Base-by-base conservation (phyloP, 1,140 invertebrate genomes). In the Hypsibius dujardini region DNA sequence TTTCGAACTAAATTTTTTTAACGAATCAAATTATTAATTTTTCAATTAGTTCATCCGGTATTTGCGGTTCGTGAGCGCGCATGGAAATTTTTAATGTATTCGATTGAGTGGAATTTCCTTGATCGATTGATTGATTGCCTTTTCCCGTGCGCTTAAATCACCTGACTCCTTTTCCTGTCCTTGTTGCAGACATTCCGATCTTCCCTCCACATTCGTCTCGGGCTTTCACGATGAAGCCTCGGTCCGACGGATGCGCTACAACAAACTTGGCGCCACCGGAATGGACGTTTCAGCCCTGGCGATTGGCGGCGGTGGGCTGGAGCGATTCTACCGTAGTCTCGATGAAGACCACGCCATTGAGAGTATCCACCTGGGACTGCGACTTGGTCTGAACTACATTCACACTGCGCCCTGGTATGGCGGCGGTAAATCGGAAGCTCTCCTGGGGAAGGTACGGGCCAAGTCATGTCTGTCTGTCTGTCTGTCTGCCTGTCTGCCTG, bases 331-430 rank as follows among this genome's bases (percentile, higher is more conserved):
- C 62, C 12, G 62, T 12, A 74, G 78, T 0, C 84, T 79, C 59
- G 77, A 84, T 72, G 82, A 86, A 70, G 76, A 82, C 40, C 85
- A 89, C 77, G 86, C 84, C 42, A 84, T 87, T 70, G 77, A 84
- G 70, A 85, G 87, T 0, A 82, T 95, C 50, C 81, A 83, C 59
- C 80, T 85, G 74, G 87, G 86, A 1, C 79, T 95, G n/a, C 86
- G 84, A 76, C 81, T 79, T 47, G 92, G 92, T 1, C 84, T 95
- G 42, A 95, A 95, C 81, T 92, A 90, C 74, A 86, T 95, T 70
- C 92, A 96, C 77, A 93, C 90, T 0, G 88, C 86, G 1, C 90
- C 90, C 0, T 94, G 87, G 85, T 95, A 95, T 78, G 91, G 92
- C 0, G 76, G 81, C 59, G 81, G 82, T 15, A 78, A 80, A 73